These are phyloP conservation scores for Chloromyia formosa DNA, from an alignment of 2,888 invertebrate genomes.

Conservation along the genomic window DNA sequence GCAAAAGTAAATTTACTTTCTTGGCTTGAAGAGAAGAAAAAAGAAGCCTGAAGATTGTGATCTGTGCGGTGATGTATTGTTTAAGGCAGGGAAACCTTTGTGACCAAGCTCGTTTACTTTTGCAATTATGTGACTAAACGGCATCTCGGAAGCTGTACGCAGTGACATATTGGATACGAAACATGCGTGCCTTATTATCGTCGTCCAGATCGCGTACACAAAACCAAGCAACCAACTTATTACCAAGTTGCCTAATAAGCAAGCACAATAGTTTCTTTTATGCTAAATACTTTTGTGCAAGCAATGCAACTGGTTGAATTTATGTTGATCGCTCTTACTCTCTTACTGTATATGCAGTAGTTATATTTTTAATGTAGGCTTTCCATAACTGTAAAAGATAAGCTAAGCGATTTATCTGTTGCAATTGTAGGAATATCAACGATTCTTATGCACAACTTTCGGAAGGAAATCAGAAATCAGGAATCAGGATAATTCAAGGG, in stretches of 20 bases:
- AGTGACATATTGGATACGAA: conserved; percentile 44
- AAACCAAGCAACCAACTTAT: conserved; percentile 30
- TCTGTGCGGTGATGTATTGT: conserved; percentile 50
- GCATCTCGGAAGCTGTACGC: conserved; percentile 50
- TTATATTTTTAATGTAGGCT: too few species aligned
- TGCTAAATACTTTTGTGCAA: conserved; percentile 10
- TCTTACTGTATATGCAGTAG: too few species aligned
- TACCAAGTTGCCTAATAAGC: conserved; percentile 34
- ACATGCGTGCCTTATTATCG: conserved; percentile 32
- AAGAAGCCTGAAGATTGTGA: conserved; percentile 48
- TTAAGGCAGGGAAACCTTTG: conserved; percentile 41
- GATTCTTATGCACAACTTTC: too few species aligned
- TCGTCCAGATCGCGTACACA: conserved; percentile 11
- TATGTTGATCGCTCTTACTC: too few species aligned
- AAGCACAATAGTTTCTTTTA: conserved; percentile 26
- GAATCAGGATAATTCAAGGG: too few species aligned
- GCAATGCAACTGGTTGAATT: too few species aligned
- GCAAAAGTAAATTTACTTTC: conserved; percentile 38
- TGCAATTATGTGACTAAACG: conserved; percentile 51
- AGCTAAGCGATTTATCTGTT: too few species aligned
- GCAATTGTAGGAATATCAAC: too few species aligned
- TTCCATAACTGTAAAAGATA: too few species aligned
- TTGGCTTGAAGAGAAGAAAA: conserved; percentile 34
- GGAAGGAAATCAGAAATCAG: too few species aligned
- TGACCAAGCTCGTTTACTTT: conserved; percentile 48